These are phyloP conservation scores for Phyllotreta cruciferae DNA, from an alignment of 2,888 invertebrate species.

Conservation along the genomic window DNA sequence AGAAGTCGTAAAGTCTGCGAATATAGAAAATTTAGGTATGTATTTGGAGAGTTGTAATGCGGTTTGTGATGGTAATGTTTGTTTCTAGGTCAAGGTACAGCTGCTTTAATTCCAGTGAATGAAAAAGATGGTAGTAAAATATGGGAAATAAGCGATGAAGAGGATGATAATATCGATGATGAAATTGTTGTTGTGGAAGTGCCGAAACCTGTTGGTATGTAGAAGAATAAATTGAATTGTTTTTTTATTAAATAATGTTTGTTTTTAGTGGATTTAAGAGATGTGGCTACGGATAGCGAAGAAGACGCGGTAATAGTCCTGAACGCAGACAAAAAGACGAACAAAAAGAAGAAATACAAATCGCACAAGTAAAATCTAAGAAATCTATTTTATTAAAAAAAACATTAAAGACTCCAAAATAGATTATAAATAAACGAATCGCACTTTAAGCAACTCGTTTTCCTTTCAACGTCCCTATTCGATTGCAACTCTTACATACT, in stretches of 20 bases:
- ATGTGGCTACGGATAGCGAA: conserved; percentile 54
- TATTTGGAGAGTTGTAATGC: no score
- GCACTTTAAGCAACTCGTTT: conserved; percentile 27
- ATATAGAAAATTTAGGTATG: conserved; percentile 40
- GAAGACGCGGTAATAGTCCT: conserved; percentile 56
- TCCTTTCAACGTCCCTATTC: conserved; percentile 8
- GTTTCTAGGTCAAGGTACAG: conserved; percentile 57
- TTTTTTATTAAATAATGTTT: conserved; percentile 14
- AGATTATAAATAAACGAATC: conserved; percentile 39
- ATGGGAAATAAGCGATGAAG: conserved; percentile 50
- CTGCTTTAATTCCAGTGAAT: conserved; percentile 56
- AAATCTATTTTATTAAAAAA: background rate
- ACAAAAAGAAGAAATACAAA: conserved; percentile 22
- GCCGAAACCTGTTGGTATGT: conserved; percentile 40
- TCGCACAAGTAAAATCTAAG: background rate
- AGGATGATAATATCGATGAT: conserved; percentile 52
- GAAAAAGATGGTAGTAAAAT: conserved; percentile 41
- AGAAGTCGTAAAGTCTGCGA: conserved; percentile 9
- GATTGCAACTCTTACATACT: conserved; percentile 39
- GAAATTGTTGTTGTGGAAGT: conserved; percentile 40
- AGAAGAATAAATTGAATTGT: background rate
- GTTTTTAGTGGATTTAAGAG: conserved; percentile 46
- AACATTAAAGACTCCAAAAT: conserved; percentile 35
- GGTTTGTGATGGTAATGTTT: no score
- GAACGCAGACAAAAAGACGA: conserved; percentile 45